phyloP scores from a whole-genome alignment of 2,888 invertebrate species.

The Caenorhabditis angaria region DNA sequence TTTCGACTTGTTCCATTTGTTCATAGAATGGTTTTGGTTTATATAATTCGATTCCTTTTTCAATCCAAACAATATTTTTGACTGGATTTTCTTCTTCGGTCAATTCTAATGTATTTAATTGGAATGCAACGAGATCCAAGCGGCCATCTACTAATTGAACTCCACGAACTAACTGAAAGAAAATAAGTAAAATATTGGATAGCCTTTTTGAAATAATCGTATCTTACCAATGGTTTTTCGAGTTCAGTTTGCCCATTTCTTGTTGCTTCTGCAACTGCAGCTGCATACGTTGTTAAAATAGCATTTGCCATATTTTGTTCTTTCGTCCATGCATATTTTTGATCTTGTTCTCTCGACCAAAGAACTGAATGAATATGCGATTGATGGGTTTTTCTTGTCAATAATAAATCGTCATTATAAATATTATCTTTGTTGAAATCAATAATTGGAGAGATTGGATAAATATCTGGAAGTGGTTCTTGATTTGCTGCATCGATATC shows the following conservation, averaged over 20 bases:
- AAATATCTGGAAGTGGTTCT: constrained; percentile 55
- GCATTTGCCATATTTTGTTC: constrained; percentile 71
- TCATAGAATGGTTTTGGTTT: constrained; percentile 65
- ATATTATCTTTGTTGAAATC: constrained; percentile 63
- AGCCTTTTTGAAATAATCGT: background rate
- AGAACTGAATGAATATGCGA: constrained; percentile 58
- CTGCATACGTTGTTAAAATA: constrained; percentile 65
- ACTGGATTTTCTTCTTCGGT: constrained; percentile 45
- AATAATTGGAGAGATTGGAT: constrained; percentile 66
- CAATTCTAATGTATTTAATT: constrained; percentile 74
- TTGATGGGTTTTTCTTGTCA: constrained; percentile 35
- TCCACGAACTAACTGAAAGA: constrained; percentile 57
- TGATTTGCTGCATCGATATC: constrained; percentile 56
- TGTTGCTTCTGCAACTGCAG: constrained; percentile 64
- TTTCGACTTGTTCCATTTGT: constrained; percentile 59
- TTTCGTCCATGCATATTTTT: constrained; percentile 72
- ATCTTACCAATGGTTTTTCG: constrained; percentile 50
- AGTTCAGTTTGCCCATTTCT: constrained; percentile 30
- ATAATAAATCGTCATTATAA: constrained; percentile 64
- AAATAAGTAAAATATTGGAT: constrained; percentile 3
- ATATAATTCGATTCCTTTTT: constrained; percentile 66
- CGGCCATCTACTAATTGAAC: constrained; percentile 68
- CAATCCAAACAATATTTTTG: constrained; percentile 69
- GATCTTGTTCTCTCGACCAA: constrained; percentile 64
- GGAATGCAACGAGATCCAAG: constrained; percentile 67